These are phyloP conservation scores for Henricia sp. DNA, from an alignment of 53 echinoderm and acorn worm species.

Conservation along the genomic window DNA sequence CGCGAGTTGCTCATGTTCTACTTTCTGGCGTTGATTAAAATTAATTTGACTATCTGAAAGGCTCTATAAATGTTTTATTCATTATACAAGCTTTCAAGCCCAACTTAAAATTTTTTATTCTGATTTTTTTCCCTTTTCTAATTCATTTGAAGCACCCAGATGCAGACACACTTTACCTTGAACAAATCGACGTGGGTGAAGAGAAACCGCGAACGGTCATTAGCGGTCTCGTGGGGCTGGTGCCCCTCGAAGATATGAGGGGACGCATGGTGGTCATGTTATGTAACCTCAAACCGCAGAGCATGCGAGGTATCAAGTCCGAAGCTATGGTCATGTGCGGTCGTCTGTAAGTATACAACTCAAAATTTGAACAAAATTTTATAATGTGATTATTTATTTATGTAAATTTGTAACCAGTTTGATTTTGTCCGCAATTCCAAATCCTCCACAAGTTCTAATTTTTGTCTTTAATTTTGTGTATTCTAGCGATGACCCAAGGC, in stretches of 20 bases:
- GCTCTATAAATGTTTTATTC: too few species aligned
- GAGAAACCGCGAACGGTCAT: slow-evolving; percentile 82
- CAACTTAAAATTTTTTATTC: too few species aligned
- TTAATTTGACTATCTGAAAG: too few species aligned
- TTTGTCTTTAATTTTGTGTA: not conserved
- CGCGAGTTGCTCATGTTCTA: too few species aligned
- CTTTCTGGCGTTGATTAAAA: too few species aligned
- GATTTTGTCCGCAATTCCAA: too few species aligned
- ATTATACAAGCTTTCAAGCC: not conserved
- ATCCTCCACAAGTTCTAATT: too few species aligned
- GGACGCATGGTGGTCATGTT: slow-evolving; percentile 86
- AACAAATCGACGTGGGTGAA: slow-evolving; percentile 90
- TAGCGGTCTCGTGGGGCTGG: slow-evolving; percentile 82
- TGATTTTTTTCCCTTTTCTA: not conserved
- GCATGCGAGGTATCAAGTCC: slow-evolving; percentile 93
- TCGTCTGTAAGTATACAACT: slow-evolving; percentile 64
- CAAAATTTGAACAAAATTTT: not conserved
- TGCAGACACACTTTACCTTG: slow-evolving; percentile 89
- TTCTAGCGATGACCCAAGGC: slow-evolving; percentile 77
- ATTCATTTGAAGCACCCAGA: slow-evolving; percentile 80
- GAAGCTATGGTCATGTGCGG: slow-evolving; percentile 96
- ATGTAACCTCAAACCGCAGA: slow-evolving; percentile 93
- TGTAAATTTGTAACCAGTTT: not conserved
- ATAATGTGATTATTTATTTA: not conserved
- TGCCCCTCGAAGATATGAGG: slow-evolving; percentile 75